These are phyloP conservation scores for Tenualosa thibaudeaui DNA, from an alignment of 2,797 vertebrate species.

Conservation along the genomic window DNA sequence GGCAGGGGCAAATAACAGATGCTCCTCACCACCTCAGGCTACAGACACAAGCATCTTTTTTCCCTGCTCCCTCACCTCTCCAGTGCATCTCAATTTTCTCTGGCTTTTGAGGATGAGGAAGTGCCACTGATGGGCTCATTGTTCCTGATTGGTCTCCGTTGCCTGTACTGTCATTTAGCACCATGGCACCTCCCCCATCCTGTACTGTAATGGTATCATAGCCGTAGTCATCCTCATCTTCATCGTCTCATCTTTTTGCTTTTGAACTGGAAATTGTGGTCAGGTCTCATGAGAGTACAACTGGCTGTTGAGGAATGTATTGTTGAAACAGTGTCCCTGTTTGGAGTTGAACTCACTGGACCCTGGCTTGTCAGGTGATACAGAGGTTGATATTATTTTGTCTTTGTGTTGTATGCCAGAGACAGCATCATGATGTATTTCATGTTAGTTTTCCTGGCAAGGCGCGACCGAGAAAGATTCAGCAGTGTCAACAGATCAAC, in stretches of 20 bases:
- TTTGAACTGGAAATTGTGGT: conserved; percentile 17
- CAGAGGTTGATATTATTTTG: neutral
- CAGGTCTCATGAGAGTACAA: neutral
- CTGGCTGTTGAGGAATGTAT: conserved; percentile 11
- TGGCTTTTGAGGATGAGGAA: neutral
- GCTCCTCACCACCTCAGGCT: conserved; percentile 3
- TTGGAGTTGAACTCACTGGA: conserved; percentile 7
- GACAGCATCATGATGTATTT: neutral
- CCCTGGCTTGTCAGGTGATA: conserved; percentile 5
- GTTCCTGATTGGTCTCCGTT: neutral
- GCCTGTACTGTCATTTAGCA: neutral
- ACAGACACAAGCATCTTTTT: neutral
- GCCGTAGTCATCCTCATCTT: neutral
- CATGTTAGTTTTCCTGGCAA: neutral
- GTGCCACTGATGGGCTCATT: neutral
- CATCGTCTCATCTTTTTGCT: neutral
- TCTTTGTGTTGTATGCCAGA: neutral
- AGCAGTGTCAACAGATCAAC: neutral
- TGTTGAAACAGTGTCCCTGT: conserved; percentile 12
- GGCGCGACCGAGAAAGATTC: neutral
- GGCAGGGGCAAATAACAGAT: neutral
- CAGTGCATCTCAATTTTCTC: neutral
- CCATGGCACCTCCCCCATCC: neutral
- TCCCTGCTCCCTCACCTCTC: neutral
- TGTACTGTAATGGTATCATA: neutral